phyloP scores from a whole-genome alignment of 2,888 invertebrate genomes.

The Chymomyza amoena region DNA sequence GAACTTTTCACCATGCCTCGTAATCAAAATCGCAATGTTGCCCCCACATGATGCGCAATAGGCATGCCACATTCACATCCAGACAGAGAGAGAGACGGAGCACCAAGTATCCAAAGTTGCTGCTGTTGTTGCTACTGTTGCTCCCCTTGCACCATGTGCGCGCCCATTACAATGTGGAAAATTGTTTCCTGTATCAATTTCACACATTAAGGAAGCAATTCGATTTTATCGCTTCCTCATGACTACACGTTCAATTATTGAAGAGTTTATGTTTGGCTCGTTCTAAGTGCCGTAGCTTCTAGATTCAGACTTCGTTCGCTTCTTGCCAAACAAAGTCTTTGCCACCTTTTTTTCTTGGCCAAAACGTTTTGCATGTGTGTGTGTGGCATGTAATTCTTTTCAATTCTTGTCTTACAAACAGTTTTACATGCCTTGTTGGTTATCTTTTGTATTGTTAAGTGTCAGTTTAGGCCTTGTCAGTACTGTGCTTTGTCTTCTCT shows the following conservation, averaged over 20 bases:
- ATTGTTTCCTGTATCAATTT: slow-evolving; percentile 78
- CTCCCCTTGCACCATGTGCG: slow-evolving; percentile 57
- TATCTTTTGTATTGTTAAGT: slow-evolving; percentile 20
- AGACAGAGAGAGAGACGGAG: not conserved
- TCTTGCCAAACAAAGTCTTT: slow-evolving; percentile 22
- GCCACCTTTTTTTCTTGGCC: slow-evolving; percentile 30
- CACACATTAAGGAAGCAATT: slow-evolving; percentile 78
- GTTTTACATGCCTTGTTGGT: slow-evolving; percentile 55
- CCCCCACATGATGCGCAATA: slow-evolving; percentile 19
- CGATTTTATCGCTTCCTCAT: slow-evolving; percentile 77
- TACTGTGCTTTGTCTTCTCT: not conserved
- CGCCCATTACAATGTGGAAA: slow-evolving; percentile 76
- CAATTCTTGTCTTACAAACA: slow-evolving; percentile 60
- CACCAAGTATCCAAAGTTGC: not conserved
- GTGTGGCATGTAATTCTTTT: slow-evolving; percentile 48
- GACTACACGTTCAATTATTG: slow-evolving; percentile 76
- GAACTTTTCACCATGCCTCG: slow-evolving; percentile 42
- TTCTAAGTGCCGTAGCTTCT: slow-evolving; percentile 2
- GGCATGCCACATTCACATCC: not conserved
- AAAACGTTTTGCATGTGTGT: slow-evolving; percentile 57
- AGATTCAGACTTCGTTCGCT: slow-evolving; percentile 15
- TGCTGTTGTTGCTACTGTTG: not conserved
- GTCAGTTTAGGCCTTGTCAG: not conserved
- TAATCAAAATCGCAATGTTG: slow-evolving; percentile 53
- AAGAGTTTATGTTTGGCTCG: slow-evolving; percentile 70